Base-by-base conservation (phyloP, 2,113 vertebrate genomes). In the Hydrochoerus hydrochaeris region DNA sequence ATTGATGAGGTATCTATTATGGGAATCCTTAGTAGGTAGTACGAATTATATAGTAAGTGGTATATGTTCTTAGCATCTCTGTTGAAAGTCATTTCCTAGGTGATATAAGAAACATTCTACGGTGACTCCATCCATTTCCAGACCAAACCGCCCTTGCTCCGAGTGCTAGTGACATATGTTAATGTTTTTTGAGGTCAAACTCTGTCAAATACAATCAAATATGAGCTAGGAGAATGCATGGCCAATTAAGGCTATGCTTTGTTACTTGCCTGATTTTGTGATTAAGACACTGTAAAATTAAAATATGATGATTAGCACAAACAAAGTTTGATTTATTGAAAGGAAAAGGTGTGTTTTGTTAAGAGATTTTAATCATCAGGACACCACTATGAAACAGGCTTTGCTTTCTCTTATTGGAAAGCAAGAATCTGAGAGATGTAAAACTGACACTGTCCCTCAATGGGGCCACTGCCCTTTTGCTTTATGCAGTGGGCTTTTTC, bases 161-260 rank as follows among this genome's bases (percentile, higher is more conserved):
- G 54, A 69, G 32, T 57, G 58, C 46, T 92, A 52, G 94, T 90
- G 38, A 11, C 57, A 88, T 63, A 22, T 88, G 12, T 57, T 71
- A 95, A 24, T 91, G 77, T 94, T 92, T 85, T 89, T 60, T 58
- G 60, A 92, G 85, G 54, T 94, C 84, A 91, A 91, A 89, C 8
- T 95, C 49, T 89, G 73, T 28, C 85, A 32, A 35, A 54, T 20
- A 71, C 9, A 88, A 32, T 54, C 57, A 80, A 97, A 83, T 32
- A 1, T 5, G 44, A 94, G 16, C 16, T 30, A 94, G 85, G 19
- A 20, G 96, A 96, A 77, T 54, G 3, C 32, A 73, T 93, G 85
- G 41, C 24, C n/a, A 63, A 16, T 63, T 44, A 85, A 60, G 13
- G 73, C 65, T 80, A 4, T 26, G 46, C 41, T 52, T 88, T 84